Conservation (phyloP, 2,113 vertebrate genomes). For the Cinclus mexicanus region DNA sequence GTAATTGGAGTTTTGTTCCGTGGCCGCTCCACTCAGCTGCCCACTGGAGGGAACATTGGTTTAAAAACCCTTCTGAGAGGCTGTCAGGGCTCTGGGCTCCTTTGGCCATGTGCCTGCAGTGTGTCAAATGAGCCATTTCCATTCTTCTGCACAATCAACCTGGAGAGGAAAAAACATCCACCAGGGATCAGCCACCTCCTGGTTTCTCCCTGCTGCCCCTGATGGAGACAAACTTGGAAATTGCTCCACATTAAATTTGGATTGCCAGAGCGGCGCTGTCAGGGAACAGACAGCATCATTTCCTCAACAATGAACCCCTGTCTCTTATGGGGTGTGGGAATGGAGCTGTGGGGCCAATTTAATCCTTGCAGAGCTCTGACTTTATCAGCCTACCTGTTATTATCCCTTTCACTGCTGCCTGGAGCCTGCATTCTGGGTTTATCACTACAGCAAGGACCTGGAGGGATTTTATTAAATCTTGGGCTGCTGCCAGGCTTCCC, state of each 20-base stretch:
- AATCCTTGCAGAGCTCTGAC: background rate
- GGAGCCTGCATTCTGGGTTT: background rate
- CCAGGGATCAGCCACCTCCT: background rate
- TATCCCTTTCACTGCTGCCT: background rate
- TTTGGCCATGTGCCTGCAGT: accelerated
- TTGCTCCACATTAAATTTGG: background rate
- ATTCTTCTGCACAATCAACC: background rate
- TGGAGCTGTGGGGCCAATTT: background rate
- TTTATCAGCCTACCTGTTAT: background rate
- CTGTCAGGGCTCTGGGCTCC: background rate
- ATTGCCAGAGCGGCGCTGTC: background rate
- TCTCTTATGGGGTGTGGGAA: background rate
- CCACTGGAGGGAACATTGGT: background rate
- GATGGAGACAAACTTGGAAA: background rate
- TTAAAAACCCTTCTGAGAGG: background rate
- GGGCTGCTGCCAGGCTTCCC: background rate
- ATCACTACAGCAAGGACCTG: background rate
- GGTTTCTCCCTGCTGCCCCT: background rate
- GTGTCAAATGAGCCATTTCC: background rate
- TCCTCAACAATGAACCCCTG: background rate
- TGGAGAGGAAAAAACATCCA: background rate
- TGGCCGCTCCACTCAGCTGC: background rate
- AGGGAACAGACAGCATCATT: background rate
- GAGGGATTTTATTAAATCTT: background rate
- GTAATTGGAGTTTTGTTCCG: background rate